phyloP scores from a whole-genome alignment of 37 sponge, comb jelly and placozoan species.

The Ianthella basta region DNA sequence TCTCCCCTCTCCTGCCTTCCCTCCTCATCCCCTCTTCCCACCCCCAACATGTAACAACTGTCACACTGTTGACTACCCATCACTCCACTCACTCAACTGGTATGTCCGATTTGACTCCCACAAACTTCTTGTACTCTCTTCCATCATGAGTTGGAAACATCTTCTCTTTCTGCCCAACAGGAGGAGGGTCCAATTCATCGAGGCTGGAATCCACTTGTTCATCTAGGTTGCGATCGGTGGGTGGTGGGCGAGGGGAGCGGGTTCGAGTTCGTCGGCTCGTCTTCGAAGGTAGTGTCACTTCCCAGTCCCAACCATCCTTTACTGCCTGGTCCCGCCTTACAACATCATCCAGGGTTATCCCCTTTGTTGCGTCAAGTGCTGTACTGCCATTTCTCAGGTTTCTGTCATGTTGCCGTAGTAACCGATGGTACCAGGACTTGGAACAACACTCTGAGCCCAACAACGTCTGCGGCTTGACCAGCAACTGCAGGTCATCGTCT shows the following conservation, averaged over 20 bases:
- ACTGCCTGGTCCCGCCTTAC: neutral
- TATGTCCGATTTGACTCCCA: constrained; percentile 5
- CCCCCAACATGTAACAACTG: too few relatives aligned
- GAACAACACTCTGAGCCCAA: neutral
- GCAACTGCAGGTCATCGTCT: neutral
- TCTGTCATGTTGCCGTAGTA: neutral
- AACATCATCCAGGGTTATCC: constrained; percentile 31
- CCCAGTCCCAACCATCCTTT: neutral
- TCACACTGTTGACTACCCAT: too few relatives aligned
- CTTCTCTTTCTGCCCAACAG: too few relatives aligned
- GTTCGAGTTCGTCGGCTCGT: neutral
- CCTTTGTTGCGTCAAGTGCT: neutral
- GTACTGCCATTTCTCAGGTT: neutral
- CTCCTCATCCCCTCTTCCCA: too few relatives aligned
- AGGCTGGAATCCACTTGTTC: too few relatives aligned
- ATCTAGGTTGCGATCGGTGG: too few relatives aligned
- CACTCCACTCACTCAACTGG: constrained; percentile 16
- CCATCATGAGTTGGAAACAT: constrained; percentile 1
- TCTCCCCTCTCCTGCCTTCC: too few relatives aligned
- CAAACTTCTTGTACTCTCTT: constrained; percentile 5
- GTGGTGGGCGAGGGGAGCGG: neutral
- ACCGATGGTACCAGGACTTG: constrained; percentile 14
- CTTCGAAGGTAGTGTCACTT: neutral
- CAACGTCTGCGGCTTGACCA: neutral
- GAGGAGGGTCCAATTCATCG: neutral